Evolutionary conservation across 2,797 vertebrate species (phyloP).

Genomic region (Hippoglossus hippoglossus): DNA sequence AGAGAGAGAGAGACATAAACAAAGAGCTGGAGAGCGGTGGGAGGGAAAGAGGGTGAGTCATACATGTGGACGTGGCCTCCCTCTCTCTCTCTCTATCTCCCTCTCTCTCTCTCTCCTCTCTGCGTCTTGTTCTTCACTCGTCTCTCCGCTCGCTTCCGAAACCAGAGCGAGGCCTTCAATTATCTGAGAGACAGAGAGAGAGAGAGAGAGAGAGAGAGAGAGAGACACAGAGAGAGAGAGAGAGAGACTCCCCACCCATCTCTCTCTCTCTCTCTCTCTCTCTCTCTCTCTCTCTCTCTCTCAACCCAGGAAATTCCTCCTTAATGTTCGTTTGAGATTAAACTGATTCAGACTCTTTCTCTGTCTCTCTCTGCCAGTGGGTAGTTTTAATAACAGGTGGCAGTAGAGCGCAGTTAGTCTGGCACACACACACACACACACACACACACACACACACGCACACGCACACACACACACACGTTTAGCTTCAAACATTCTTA

Average conservation of each 20-base stretch:
- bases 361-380: slow-evolving; percentile 23
- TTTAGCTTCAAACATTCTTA: neutral
- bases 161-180: slow-evolving; percentile 72
- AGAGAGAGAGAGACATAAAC: slow-evolving; percentile 39
- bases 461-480: neutral
- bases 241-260: neutral
- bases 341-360: slow-evolving; percentile 16
- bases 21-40: slow-evolving; percentile 10
- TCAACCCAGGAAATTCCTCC: slow-evolving; percentile 50
- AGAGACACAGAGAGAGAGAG: slow-evolving; percentile 33
- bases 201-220: slow-evolving; percentile 35
- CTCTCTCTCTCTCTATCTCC: slow-evolving; percentile 6
- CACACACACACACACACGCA: neutral
- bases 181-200: slow-evolving; percentile 57
- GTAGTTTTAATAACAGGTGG: slow-evolving; percentile 56
- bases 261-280: slow-evolving; percentile 4
- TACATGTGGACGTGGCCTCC: slow-evolving; percentile 78
- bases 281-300: neutral
- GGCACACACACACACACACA: neutral
- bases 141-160: slow-evolving; percentile 50
- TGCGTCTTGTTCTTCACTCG: slow-evolving; percentile 24
- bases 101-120: slow-evolving; percentile 5
- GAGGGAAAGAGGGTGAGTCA: slow-evolving; percentile 69
- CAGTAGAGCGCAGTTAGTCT: slow-evolving; percentile 31
- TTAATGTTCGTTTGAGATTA: slow-evolving; percentile 42